Percentiles rank a stretch among this genome's conserved stretches.
Conservation (phyloP, 2,888 invertebrate species). For the Crioceris asparagi region DNA sequence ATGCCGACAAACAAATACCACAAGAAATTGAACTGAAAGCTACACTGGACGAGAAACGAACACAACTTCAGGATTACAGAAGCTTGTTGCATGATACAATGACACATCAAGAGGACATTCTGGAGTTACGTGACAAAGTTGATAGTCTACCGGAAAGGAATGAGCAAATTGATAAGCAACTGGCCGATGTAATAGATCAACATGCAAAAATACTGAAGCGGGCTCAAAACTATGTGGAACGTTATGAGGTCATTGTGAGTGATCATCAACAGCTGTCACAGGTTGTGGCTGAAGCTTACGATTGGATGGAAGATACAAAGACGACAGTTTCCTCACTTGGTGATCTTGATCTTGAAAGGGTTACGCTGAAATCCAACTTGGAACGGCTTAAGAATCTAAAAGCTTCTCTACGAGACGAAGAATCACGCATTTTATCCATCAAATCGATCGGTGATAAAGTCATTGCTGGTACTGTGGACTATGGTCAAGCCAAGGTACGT, state of each 20-base stretch:
- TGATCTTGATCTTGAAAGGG: slow-evolving; percentile 71
- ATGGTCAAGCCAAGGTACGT: slow-evolving; percentile 74
- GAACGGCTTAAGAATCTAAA: slow-evolving; percentile 67
- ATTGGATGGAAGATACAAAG: slow-evolving; percentile 77
- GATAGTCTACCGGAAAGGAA: slow-evolving; percentile 70
- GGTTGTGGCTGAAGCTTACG: slow-evolving; percentile 74
- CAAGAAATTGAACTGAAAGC: slow-evolving; percentile 71
- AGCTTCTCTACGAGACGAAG: slow-evolving; percentile 73
- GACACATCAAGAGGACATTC: slow-evolving; percentile 74
- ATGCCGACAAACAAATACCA: slow-evolving; percentile 64
- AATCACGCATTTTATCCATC: slow-evolving; percentile 70
- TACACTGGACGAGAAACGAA: slow-evolving; percentile 84
- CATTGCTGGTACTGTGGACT: slow-evolving; percentile 72
- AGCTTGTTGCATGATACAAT: slow-evolving; percentile 72
- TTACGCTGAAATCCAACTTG: slow-evolving; percentile 75
- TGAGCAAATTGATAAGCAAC: slow-evolving; percentile 60
- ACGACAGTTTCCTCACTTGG: slow-evolving; percentile 75
- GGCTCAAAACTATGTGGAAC: slow-evolving; percentile 67
- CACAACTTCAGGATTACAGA: slow-evolving; percentile 76
- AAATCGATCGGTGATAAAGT: slow-evolving; percentile 80
- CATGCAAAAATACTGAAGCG: slow-evolving; percentile 60
- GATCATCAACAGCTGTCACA: slow-evolving; percentile 84
- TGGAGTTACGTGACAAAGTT: slow-evolving; percentile 69
- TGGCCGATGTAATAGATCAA: slow-evolving; percentile 58
- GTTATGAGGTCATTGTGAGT: slow-evolving; percentile 76